Percentiles rank a stretch among this genome's conserved stretches.
phyloP scores from a whole-genome alignment of 2,888 invertebrate genomes.

The Eilema depressum region DNA sequence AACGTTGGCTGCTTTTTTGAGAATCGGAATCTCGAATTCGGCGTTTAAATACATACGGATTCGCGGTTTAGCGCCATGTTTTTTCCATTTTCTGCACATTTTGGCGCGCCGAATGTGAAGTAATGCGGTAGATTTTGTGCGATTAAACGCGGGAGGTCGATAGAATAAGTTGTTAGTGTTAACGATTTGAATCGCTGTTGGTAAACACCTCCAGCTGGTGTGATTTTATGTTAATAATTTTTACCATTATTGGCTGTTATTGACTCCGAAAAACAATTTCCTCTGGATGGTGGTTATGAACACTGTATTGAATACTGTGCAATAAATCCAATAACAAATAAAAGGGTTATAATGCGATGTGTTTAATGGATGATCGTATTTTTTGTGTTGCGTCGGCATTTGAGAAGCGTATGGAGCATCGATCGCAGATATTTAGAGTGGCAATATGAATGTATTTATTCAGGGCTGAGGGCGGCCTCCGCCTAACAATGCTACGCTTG shows the following conservation, averaged over 20 bases:
- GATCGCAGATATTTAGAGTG: slow-evolving; percentile 84
- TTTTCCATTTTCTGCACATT: slow-evolving; percentile 86
- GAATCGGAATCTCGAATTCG: slow-evolving; percentile 79
- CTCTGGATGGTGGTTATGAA: slow-evolving; percentile 19
- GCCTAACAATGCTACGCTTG: slow-evolving; percentile 86
- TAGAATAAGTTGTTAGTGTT: slow-evolving; percentile 84
- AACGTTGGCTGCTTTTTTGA: slow-evolving; percentile 80
- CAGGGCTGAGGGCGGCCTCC: slow-evolving; percentile 82
- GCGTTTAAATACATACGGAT: slow-evolving; percentile 86
- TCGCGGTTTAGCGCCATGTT: slow-evolving; percentile 87
- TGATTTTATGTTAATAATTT: slow-evolving; percentile 50
- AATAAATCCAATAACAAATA: slow-evolving; percentile 43
- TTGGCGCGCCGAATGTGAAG: slow-evolving; percentile 76
- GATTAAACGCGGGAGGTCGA: slow-evolving; percentile 81
- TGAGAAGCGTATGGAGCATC: slow-evolving; percentile 64
- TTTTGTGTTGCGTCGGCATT: slow-evolving; percentile 63
- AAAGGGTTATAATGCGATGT: slow-evolving; percentile 50
- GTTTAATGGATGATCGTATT: slow-evolving; percentile 54
- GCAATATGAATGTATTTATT: slow-evolving; percentile 87
- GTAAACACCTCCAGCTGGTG: slow-evolving; percentile 61
- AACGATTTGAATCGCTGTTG: slow-evolving; percentile 73
- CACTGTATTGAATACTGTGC: slow-evolving; percentile 13
- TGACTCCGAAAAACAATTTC: slow-evolving; percentile 19
- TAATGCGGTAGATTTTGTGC: slow-evolving; percentile 80
- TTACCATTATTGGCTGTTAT: slow-evolving; percentile 24